Evolutionary conservation across 2,797 vertebrate species (phyloP).

Genomic region (Harpagifer antarcticus): DNA sequence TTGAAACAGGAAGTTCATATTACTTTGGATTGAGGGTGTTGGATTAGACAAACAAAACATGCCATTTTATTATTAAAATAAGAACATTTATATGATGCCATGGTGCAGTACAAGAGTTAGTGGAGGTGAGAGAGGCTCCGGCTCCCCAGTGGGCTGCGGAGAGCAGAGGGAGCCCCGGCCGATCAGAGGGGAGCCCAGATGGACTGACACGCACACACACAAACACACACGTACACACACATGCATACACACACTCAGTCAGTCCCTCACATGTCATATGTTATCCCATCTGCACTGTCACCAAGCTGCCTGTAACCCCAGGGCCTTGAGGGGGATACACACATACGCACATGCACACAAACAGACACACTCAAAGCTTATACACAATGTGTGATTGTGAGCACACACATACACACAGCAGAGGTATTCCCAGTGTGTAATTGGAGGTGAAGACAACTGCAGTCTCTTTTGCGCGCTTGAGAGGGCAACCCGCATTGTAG

Average conservation of each 20-base stretch:
- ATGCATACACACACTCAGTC: constrained; percentile 54
- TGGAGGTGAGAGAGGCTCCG: constrained; percentile 48
- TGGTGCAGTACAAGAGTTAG: background rate
- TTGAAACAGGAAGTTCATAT: background rate
- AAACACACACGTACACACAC: constrained; percentile 50
- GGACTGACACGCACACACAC: constrained; percentile 75
- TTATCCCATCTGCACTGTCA: constrained; percentile 89
- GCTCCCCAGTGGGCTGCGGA: constrained; percentile 70
- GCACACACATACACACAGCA: constrained; percentile 33
- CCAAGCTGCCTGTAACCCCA: constrained; percentile 86
- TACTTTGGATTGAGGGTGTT: background rate
- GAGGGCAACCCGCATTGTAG: constrained; percentile 28
- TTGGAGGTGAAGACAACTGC: constrained; percentile 64
- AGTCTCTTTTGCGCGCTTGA: constrained; percentile 52
- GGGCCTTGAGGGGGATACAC: constrained; percentile 64
- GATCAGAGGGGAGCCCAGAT: constrained; percentile 88
- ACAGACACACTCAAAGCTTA: constrained; percentile 56
- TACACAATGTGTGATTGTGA: constrained; percentile 32
- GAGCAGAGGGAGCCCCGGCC: constrained; percentile 85
- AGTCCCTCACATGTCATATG: constrained; percentile 89
- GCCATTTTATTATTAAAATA: background rate
- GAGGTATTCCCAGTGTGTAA: constrained; percentile 63
- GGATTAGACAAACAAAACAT: background rate
- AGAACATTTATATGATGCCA: background rate
- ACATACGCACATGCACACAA: constrained; percentile 36